These are phyloP conservation scores for Bradypodion pumilum DNA, from an alignment of 2,797 vertebrate species.

Conservation along the genomic window DNA sequence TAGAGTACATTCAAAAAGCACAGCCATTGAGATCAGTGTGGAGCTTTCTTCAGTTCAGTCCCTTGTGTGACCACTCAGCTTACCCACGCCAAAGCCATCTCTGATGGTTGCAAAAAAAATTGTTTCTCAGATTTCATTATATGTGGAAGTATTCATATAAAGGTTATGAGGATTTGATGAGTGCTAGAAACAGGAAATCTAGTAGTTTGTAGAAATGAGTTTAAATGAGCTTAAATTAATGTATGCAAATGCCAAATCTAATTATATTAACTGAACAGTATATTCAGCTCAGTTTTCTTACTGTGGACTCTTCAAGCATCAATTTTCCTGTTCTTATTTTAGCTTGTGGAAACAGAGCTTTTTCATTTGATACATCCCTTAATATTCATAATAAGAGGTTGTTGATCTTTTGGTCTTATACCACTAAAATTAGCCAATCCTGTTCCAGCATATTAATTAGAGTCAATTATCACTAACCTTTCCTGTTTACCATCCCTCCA, in stretches of 20 bases:
- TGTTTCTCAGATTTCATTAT: not conserved
- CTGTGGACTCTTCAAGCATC: not conserved
- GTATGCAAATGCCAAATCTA: conserved; percentile 6
- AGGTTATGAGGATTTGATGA: not conserved
- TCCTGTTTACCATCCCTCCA: not conserved
- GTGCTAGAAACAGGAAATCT: conserved; percentile 10
- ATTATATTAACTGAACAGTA: conserved; percentile 18
- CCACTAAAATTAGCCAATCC: not conserved
- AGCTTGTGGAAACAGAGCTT: not conserved
- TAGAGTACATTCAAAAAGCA: too few relatives aligned
- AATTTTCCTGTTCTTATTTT: conserved; percentile 7
- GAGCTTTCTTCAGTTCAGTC: too few relatives aligned
- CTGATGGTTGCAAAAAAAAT: not conserved
- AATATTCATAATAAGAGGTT: conserved; percentile 17
- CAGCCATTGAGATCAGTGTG: too few relatives aligned
- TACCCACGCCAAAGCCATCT: too few relatives aligned
- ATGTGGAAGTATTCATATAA: not conserved
- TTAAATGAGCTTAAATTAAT: conserved; percentile 24
- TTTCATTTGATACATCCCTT: not conserved
- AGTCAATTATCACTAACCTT: not conserved
- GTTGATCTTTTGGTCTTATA: conserved; percentile 13
- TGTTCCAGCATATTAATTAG: not conserved
- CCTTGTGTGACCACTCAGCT: too few relatives aligned
- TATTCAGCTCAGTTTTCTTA: conserved; percentile 4
- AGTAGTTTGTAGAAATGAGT: conserved; percentile 6